A percentile compares a stretch with the other conserved stretches of the same genome.
phyloP scores from a whole-genome alignment of 2,797 vertebrate species.

The Cirrhinus mrigala region DNA sequence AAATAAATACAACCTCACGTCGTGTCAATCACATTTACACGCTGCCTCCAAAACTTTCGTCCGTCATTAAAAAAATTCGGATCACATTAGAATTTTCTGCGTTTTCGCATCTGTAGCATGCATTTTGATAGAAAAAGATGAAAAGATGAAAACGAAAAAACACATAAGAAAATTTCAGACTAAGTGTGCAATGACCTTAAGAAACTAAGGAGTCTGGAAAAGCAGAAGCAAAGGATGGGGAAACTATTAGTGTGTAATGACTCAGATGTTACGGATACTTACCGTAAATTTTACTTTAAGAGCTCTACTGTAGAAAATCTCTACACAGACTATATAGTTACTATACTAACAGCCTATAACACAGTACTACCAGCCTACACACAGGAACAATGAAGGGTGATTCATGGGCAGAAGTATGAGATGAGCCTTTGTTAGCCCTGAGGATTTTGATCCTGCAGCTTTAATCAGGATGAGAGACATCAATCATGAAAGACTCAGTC shows the following conservation, averaged over 20 bases:
- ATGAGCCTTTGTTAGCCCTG: not conserved
- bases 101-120: too few relatives aligned
- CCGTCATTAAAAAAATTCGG: too few relatives aligned
- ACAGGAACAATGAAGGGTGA: not conserved
- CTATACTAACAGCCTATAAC: conserved; percentile 1
- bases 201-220: conserved; percentile 4
- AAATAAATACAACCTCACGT: too few relatives aligned
- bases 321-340: conserved; percentile 24
- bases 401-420: conserved; percentile 2
- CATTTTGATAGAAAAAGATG: too few relatives aligned
- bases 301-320: conserved; percentile 18
- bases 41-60: too few relatives aligned
- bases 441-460: conserved; percentile 8
- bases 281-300: conserved; percentile 25
- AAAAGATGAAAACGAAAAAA: too few relatives aligned
- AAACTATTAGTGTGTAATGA: conserved; percentile 26
- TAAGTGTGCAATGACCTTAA: too few relatives aligned
- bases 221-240: conserved; percentile 21
- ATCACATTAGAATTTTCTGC: too few relatives aligned
- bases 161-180: too few relatives aligned
- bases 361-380: not conserved
- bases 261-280: conserved; percentile 2
- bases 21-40: too few relatives aligned
- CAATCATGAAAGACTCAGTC: conserved; percentile 15
- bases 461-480: conserved; percentile 17